Conservation (phyloP, 2,888 invertebrate genomes). For the Zhuqinia jingwanae region DNA sequence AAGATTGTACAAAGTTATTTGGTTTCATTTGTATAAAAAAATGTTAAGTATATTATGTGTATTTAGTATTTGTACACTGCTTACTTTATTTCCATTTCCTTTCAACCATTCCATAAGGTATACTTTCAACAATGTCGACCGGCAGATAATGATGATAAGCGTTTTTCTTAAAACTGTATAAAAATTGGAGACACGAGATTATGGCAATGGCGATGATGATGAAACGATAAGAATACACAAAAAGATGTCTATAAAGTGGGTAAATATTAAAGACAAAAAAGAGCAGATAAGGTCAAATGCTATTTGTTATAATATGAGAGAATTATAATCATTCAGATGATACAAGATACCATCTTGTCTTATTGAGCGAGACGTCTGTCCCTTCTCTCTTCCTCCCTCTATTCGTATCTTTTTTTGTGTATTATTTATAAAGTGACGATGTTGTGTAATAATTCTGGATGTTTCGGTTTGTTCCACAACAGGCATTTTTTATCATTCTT, state of each 20-base stretch:
- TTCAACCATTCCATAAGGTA: background rate
- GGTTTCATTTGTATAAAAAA: constrained; percentile 36
- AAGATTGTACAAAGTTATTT: constrained; percentile 28
- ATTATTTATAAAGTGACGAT: too few relatives aligned
- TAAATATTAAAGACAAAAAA: constrained; percentile 25
- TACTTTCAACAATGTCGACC: too few relatives aligned
- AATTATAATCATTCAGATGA: constrained; percentile 40
- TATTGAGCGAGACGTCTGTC: constrained; percentile 59
- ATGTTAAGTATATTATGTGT: too few relatives aligned
- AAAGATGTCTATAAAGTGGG: constrained; percentile 38
- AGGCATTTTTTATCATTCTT: too few relatives aligned
- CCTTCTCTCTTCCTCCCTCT: constrained; percentile 3
- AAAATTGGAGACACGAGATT: constrained; percentile 58
- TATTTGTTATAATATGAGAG: constrained; percentile 39
- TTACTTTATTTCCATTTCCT: constrained; percentile 44
- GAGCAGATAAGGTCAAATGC: background rate
- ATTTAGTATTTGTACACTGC: constrained; percentile 61
- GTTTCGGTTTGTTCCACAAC: too few relatives aligned
- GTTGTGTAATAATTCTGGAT: too few relatives aligned
- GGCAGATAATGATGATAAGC: constrained; percentile 63
- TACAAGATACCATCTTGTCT: constrained; percentile 43
- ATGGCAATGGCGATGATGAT: constrained; percentile 33
- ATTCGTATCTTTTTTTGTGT: constrained; percentile 13
- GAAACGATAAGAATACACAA: constrained; percentile 53
- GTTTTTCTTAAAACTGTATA: constrained; percentile 52